These are phyloP conservation scores for Halcyon leucocephala DNA, from an alignment of 2,797 vertebrate genomes.

Conservation along the genomic window DNA sequence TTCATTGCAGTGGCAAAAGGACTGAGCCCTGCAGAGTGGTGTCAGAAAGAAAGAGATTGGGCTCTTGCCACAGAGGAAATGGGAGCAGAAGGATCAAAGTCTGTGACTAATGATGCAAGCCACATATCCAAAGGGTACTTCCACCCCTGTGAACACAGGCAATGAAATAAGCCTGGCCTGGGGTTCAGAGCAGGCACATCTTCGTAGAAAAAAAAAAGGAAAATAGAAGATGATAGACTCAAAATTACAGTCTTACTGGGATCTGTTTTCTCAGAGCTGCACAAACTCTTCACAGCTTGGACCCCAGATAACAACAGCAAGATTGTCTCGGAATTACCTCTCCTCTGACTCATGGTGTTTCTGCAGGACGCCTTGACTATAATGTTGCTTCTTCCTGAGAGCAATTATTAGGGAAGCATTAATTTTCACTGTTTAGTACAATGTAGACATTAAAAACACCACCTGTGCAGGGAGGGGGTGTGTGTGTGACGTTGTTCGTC, in stretches of 20 bases:
- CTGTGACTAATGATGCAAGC: slow-evolving; percentile 11
- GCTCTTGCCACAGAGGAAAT: neutral
- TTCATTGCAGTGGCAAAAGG: neutral
- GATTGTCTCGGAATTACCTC: slow-evolving; percentile 35
- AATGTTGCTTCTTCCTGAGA: slow-evolving; percentile 10
- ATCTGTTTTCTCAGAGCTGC: neutral
- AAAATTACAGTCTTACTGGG: neutral
- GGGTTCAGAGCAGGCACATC: neutral
- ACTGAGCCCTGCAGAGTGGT: neutral
- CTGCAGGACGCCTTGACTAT: slow-evolving; percentile 1
- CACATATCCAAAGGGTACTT: neutral
- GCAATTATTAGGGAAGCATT: slow-evolving; percentile 8
- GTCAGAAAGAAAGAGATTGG: neutral
- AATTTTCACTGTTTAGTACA: neutral
- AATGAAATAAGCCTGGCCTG: neutral
- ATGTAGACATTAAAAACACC: neutral
- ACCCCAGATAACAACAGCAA: slow-evolving; percentile 11
- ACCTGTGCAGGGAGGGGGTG: neutral
- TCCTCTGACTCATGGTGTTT: slow-evolving; percentile 33
- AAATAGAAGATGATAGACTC: neutral
- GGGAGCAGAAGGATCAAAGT: slow-evolving; percentile 23
- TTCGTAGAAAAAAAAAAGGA: neutral
- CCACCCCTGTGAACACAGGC: neutral
- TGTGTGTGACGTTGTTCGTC: neutral
- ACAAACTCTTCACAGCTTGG: neutral